Base-by-base conservation (phyloP, 2,797 vertebrate genomes). In the Heliangelus exortis region DNA sequence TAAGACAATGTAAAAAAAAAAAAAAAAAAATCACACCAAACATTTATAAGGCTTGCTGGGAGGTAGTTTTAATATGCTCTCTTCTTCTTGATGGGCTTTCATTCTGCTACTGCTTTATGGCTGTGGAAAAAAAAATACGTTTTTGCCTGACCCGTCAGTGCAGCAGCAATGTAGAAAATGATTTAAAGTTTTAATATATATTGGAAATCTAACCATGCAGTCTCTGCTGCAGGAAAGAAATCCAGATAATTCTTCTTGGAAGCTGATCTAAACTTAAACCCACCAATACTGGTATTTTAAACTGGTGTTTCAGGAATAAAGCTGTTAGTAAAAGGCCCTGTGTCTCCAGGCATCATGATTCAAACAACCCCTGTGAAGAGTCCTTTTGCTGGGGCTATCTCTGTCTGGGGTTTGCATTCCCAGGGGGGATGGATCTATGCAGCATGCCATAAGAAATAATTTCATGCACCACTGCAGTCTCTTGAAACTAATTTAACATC, bases 381-480 rank as follows among this genome's bases (percentile, higher is more conserved):
- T 53, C 78, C 67, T 91, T 93, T 94, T 75, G 76, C 81, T 58
- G 69, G 95, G 97, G 96, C 93, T 98, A 91, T 97, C 97, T 98
- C 97, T 96, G 92, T 95, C 97, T 16, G 50, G 95, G 95, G 84
- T 89, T 87, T 94, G 80, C 88, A 43, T 97, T 98, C 95, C 95
- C 98, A 93, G 95, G 53, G 89, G 97, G 96, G 94, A 97, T 95
- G 92, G 93, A 95, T 97, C 97, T 98, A 97, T 98, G 97, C 97
- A 97, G 97, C 96, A 95, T 79, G 96, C 97, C 97, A 96, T 90
- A 97, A 98, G 97, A 98, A 98, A 98, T 98, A 97, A 98, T 98
- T 98, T 98, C 97, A 98, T 98, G 98, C 98, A 98, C 98, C 97
- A 96, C 97, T 98, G 98, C 98, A 92, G 97, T 97, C 97, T 97